These are phyloP conservation scores for Collichthys lucidus DNA, from an alignment of 2,113 vertebrate species.

Conservation along the genomic window DNA sequence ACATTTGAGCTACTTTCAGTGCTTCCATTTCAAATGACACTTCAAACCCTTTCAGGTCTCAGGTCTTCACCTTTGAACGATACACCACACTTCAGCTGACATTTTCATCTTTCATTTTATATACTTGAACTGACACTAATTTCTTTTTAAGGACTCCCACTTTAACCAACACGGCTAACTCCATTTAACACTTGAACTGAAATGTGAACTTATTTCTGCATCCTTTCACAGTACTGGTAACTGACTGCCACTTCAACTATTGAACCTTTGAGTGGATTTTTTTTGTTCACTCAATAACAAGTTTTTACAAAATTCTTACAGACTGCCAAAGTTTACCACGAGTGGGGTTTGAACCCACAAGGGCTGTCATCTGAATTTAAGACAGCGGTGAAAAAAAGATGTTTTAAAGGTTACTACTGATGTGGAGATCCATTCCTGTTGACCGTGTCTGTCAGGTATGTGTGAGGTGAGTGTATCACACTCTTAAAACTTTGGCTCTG, in stretches of 20 bases:
- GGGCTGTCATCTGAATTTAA: neutral
- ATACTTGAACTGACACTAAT: no score
- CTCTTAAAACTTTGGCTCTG: neutral
- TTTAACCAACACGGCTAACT: no score
- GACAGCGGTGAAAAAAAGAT: no score
- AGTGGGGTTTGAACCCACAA: slow-evolving; percentile 23
- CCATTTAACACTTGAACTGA: no score
- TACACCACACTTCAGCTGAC: no score
- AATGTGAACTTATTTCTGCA: no score
- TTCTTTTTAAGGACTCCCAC: neutral
- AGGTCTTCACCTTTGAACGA: neutral
- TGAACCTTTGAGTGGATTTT: no score
- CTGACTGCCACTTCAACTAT: no score
- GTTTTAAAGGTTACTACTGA: neutral
- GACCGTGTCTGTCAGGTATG: neutral
- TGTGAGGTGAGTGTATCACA: neutral
- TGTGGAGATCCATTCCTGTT: neutral
- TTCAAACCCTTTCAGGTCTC: neutral
- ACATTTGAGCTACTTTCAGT: neutral
- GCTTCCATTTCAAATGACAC: neutral
- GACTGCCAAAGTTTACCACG: neutral
- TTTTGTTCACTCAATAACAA: no score
- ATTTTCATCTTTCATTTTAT: no score
- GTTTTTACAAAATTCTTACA: no score
- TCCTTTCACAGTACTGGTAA: no score